Percentiles rank a stretch among this genome's conserved stretches.
Conservation (phyloP, 2,797 vertebrate genomes). For the Tauraco hartlaubi region DNA sequence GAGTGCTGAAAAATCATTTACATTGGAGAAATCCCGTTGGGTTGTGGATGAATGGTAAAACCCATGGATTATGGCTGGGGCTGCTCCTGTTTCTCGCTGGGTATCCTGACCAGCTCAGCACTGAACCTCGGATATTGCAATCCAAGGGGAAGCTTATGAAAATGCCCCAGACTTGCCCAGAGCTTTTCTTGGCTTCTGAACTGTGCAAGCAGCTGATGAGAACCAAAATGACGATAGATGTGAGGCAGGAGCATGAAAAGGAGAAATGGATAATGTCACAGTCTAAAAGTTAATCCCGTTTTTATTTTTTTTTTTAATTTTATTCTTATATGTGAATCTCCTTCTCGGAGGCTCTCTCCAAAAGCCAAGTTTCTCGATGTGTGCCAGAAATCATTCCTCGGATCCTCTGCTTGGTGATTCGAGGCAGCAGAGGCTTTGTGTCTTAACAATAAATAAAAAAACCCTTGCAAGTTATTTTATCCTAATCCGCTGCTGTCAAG, state of each 20-base stretch:
- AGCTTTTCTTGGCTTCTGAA: background rate
- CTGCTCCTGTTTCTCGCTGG: background rate
- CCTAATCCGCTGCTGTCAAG: conserved; percentile 34
- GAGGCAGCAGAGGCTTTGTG: conserved; percentile 4
- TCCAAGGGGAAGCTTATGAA: background rate
- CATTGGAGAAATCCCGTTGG: background rate
- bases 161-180: background rate
- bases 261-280: conserved; percentile 15
- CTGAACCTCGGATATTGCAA: accelerated
- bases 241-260: background rate
- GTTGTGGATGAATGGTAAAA: background rate
- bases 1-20: background rate
- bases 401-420: background rate
- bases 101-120: background rate
- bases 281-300: conserved; percentile 41
- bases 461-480: conserved; percentile 21
- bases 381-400: conserved; percentile 35
- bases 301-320: conserved; percentile 35
- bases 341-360: background rate
- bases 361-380: background rate
- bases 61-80: background rate
- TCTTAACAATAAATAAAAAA: conserved; percentile 5
- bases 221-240: background rate
- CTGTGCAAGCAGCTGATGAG: background rate
- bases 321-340: background rate